Evolutionary conservation across 2,888 invertebrate species (phyloP).

Genomic region (Camponotus fellah): DNA sequence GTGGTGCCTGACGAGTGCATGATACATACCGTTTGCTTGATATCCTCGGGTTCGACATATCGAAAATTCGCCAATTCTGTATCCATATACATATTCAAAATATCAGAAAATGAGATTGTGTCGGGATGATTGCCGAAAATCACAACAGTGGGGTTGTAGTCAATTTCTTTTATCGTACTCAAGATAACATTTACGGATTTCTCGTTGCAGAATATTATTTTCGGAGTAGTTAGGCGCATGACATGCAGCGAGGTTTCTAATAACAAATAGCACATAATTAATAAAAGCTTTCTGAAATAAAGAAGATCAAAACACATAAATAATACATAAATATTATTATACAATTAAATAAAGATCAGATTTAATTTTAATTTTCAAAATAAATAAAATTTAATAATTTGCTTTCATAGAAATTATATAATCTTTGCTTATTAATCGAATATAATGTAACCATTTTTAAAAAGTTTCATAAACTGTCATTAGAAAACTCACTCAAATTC

Average conservation of each 20-base stretch:
- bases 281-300: neutral
- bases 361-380: neutral
- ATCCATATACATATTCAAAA: constrained; percentile 65
- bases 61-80: constrained; percentile 71
- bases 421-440: neutral
- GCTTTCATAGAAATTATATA: neutral
- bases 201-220: constrained; percentile 76
- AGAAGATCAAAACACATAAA: neutral
- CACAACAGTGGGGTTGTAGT: constrained; percentile 58
- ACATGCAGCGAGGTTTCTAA: constrained; percentile 75
- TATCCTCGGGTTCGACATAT: constrained; percentile 60
- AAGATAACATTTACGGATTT: constrained; percentile 36
- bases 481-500: constrained; percentile 70
- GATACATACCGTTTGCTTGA: constrained; percentile 71
- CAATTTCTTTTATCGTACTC: constrained; percentile 67
- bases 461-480: neutral
- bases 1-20: constrained; percentile 83
- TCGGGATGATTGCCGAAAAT: constrained; percentile 72
- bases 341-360: neutral
- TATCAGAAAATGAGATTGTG: constrained; percentile 64
- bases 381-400: neutral
- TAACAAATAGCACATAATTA: neutral
- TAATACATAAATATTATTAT: neutral
- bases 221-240: constrained; percentile 74
- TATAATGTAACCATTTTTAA: neutral